A percentile compares a stretch with the other conserved stretches of the same genome.
Evolutionary conservation across 2,797 vertebrate genomes (phyloP).

Genomic region (Limosa lapponica): DNA sequence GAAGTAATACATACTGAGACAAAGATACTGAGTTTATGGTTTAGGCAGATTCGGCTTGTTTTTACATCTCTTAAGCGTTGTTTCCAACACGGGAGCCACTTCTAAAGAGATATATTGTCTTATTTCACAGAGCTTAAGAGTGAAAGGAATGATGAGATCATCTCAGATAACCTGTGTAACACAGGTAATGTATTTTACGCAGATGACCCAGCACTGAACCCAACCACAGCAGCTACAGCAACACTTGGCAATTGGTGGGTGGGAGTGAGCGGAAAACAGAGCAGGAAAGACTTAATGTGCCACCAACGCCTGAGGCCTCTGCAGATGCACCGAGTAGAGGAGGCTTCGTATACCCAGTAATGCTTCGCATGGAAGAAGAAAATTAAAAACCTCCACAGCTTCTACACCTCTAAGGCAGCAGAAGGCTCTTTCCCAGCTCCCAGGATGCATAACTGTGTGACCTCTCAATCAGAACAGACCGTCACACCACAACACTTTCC

Average conservation of each 20-base stretch:
- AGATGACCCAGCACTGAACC: neutral
- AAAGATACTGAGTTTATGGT: neutral
- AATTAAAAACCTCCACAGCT: neutral
- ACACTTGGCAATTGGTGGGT: neutral
- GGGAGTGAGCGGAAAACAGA: neutral
- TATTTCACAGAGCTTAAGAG: neutral
- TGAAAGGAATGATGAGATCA: neutral
- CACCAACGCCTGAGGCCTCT: neutral
- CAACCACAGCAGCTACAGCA: neutral
- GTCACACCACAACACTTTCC: neutral
- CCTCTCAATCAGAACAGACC: neutral
- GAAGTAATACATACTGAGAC: neutral
- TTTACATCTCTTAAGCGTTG: neutral
- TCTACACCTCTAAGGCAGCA: neutral
- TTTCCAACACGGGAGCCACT: neutral
- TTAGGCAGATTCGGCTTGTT: neutral
- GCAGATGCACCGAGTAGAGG: neutral
- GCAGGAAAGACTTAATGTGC: neutral
- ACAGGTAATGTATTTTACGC: neutral
- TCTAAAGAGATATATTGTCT: neutral
- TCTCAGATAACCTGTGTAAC: neutral
- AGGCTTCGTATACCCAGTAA: neutral
- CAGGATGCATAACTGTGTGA: neutral
- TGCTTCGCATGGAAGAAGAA: neutral
- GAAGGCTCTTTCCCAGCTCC: neutral